A percentile compares a stretch with the other conserved stretches of the same genome.
phyloP scores from a whole-genome alignment of 2,113 vertebrate species.

The Saccopteryx leptura region DNA sequence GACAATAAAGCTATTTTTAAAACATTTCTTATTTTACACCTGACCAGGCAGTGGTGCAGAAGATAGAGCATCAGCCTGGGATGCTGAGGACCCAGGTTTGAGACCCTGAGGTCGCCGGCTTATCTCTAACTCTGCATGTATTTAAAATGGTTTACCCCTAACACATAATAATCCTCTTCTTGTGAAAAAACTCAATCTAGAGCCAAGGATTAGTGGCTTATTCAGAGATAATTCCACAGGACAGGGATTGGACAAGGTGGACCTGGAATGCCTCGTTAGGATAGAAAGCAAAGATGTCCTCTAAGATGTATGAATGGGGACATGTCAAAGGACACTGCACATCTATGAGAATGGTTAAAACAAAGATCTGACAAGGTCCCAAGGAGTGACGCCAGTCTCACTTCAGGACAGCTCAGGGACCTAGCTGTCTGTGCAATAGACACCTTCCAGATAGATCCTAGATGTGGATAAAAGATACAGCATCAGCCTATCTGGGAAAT shows the following conservation, averaged over 20 bases:
- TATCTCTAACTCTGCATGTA: no score
- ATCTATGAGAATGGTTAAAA: not conserved
- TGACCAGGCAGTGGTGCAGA: no score
- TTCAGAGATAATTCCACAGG: not conserved
- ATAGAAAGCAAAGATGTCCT: constrained; percentile 22
- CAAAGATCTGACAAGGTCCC: not conserved
- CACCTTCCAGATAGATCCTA: not conserved
- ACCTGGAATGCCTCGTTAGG: not conserved
- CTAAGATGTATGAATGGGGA: not conserved
- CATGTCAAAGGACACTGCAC: not conserved
- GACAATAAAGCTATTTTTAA: no score
- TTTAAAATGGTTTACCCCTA: not conserved
- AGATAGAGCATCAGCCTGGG: no score
- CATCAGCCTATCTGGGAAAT: not conserved
- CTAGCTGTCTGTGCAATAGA: not conserved
- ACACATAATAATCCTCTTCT: not conserved
- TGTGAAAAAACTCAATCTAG: constrained; percentile 5
- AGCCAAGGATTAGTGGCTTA: not conserved
- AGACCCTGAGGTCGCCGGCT: no score
- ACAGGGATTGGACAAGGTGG: not conserved
- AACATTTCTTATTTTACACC: no score
- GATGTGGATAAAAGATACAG: not conserved
- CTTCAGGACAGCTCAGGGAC: not conserved
- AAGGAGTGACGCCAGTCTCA: not conserved
- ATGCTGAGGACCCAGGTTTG: no score